Conservation (phyloP, 2,797 vertebrate species). For the Oreortyx pictus region DNA sequence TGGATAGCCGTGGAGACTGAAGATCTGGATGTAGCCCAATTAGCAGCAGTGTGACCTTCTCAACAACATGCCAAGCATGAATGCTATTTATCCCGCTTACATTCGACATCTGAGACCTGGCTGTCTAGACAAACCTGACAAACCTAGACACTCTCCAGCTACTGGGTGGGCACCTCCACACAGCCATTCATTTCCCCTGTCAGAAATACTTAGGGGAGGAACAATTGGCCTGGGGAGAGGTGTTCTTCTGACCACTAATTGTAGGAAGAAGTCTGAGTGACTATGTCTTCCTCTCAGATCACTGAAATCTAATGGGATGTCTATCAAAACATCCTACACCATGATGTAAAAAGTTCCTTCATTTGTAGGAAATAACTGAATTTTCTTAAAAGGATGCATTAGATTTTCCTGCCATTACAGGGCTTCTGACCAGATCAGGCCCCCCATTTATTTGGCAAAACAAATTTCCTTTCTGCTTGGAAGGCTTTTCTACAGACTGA, state of each 20-base stretch:
- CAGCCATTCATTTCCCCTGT: neutral
- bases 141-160: neutral
- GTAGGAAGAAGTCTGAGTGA: neutral
- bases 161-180: neutral
- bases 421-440: neutral
- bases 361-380: neutral
- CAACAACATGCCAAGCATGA: neutral
- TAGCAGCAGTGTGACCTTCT: neutral
- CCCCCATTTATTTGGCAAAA: neutral
- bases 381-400: neutral
- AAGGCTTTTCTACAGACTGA: neutral
- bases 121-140: conserved; percentile 32
- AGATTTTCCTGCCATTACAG: neutral
- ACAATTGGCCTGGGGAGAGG: neutral
- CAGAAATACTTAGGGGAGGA: neutral
- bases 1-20: conserved; percentile 58
- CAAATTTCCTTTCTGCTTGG: neutral
- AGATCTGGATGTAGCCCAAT: neutral
- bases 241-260: neutral
- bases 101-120: neutral
- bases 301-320: neutral
- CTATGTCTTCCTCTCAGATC: neutral
- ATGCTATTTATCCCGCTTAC: neutral
- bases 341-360: neutral
- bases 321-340: neutral